Conservation (phyloP, 2,888 invertebrate genomes). For the Uropetala carovei region DNA sequence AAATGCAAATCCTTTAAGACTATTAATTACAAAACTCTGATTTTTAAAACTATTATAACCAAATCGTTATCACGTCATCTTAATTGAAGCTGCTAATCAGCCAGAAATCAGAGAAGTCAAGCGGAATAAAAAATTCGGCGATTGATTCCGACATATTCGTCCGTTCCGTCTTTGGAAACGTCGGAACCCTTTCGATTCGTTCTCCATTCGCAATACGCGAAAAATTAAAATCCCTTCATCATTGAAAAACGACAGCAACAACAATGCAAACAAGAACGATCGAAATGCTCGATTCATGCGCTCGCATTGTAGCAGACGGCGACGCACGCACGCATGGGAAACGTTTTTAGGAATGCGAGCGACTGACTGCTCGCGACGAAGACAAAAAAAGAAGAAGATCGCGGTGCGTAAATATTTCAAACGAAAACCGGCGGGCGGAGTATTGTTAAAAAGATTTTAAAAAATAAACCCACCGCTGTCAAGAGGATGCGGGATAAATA, state of each 20-base stretch:
- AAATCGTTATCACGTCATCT: too few relatives aligned
- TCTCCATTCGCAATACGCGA: not conserved
- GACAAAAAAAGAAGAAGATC: not conserved
- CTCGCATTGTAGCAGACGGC: not conserved
- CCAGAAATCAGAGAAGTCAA: too few relatives aligned
- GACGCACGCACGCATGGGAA: not conserved
- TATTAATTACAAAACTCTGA: too few relatives aligned
- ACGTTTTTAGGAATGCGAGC: not conserved
- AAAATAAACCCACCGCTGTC: not conserved
- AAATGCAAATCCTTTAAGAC: too few relatives aligned
- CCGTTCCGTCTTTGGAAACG: not conserved
- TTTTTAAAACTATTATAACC: too few relatives aligned
- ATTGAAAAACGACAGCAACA: not conserved
- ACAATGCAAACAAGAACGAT: too few relatives aligned
- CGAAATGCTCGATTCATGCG: not conserved
- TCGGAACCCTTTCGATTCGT: not conserved
- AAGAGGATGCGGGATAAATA: not conserved
- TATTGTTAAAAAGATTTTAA: not conserved
- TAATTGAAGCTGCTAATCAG: too few relatives aligned
- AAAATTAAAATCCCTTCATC: not conserved
- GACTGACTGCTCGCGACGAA: not conserved
- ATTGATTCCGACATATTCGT: too few relatives aligned
- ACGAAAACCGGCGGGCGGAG: conserved; percentile 15
- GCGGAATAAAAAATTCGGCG: too few relatives aligned
- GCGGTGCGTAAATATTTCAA: not conserved